A percentile compares a stretch with the other conserved stretches of the same genome.
These are phyloP conservation scores for Cosmopolites sordidus DNA, from an alignment of 2,888 invertebrate genomes.

Conservation along the genomic window DNA sequence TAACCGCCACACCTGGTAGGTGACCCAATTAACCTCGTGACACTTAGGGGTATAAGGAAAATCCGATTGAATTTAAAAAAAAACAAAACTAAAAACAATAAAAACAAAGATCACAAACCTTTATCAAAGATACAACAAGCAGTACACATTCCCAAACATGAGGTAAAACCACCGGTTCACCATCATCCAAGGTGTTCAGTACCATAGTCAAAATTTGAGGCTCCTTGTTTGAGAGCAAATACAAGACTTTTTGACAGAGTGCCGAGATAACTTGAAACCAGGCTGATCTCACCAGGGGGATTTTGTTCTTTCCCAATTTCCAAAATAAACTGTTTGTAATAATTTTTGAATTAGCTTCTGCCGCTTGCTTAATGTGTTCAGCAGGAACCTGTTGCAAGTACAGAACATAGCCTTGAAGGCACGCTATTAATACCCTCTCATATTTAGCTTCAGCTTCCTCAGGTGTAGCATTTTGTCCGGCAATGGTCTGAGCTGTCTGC, in stretches of 20 bases:
- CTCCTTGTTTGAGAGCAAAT: conserved; percentile 54
- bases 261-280: conserved; percentile 65
- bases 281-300: conserved; percentile 53
- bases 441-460: conserved; percentile 70
- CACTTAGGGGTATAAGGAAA: no score
- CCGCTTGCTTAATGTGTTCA: conserved; percentile 52
- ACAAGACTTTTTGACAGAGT: conserved; percentile 56
- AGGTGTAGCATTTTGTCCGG: conserved; percentile 52
- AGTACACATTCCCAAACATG: conserved; percentile 74
- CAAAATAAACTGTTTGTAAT: conserved; percentile 62
- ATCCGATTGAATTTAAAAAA: no score
- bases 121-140: conserved; percentile 55
- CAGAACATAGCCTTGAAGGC: conserved; percentile 61
- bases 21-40: no score
- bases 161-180: conserved; percentile 61
- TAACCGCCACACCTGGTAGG: no score
- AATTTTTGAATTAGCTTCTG: conserved; percentile 41
- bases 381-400: conserved; percentile 57
- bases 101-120: conserved; percentile 43
- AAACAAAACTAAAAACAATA: neutral
- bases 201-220: conserved; percentile 55
- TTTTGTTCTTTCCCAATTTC: conserved; percentile 61
- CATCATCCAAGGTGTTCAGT: conserved; percentile 60
- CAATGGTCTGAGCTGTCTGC: conserved; percentile 55
- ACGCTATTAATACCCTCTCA: conserved; percentile 60